Evolutionary conservation across 2,113 vertebrate species (phyloP), one percentile per base, ranked within the genome.

Genomic region (Pelecanus crispus): DNA sequence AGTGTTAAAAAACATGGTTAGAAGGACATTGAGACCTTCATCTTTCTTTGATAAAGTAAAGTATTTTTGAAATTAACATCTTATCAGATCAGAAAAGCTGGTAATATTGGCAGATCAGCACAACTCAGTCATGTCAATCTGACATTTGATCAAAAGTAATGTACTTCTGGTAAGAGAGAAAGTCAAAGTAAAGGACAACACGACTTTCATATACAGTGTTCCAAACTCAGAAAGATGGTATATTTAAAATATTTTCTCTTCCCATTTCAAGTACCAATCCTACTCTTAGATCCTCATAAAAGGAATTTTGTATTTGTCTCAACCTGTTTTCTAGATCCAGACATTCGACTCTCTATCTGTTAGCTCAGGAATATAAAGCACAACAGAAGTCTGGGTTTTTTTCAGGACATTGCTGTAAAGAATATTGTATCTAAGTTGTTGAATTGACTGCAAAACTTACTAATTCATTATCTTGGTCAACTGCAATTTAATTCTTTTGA

Each of bases 71-170:
- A 96, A 93, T 91, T 88, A 94, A 44, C 78, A 88, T 52, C 85
- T 72, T 97, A 94, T 97, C 90, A 96, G 65, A 94, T 96, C 85
- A 96, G 92, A 86, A 93, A 97, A 94, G 87, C 74, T 95, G 78
- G 63, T 82, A 81, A 90, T 96, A 97, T 89, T 86, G 74, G 86
- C 84, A 93, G 95, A 95, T 95, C 86, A 96, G 74, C 73, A 88
- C 79, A 92, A 94, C 66, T 94, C 75, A 73, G 80, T 85, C 83
- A 72, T 90, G 85, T 92, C 81, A 92, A 92, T 94, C 95, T 97
- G 92, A 86, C 88, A 49, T 88, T 85, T 94, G 94, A 96, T 96
- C 94, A 93, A 55, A 96, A 87, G 63, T 45, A 94, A 61, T 96
- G 67, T 78, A 82, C 93, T 90, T 93, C 90, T 70, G 58, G 40